These are phyloP conservation scores for Pteropus alecto DNA, from an alignment of 2,113 vertebrate genomes.

Conservation along the genomic window DNA sequence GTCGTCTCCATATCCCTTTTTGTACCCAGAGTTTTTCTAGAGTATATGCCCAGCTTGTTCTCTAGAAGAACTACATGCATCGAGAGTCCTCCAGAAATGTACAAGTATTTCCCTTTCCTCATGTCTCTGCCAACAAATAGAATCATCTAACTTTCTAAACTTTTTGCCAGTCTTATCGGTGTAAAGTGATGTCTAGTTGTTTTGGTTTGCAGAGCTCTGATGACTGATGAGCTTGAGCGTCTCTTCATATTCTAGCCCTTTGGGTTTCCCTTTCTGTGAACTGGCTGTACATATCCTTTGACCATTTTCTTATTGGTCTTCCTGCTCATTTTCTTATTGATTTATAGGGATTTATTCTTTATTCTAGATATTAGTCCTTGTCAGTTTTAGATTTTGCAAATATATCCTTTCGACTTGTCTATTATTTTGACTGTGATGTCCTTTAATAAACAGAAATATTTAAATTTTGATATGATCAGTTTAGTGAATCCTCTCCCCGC, in stretches of 20 bases:
- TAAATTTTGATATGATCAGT: background rate
- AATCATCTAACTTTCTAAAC: background rate
- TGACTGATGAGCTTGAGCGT: background rate
- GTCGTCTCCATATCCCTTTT: background rate
- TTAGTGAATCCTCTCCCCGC: background rate
- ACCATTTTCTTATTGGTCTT: background rate
- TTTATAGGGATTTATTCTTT: background rate
- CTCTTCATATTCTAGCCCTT: background rate
- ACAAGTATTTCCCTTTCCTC: background rate
- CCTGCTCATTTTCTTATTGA: background rate
- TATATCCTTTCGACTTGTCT: background rate
- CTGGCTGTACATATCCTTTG: background rate
- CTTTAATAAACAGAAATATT: background rate
- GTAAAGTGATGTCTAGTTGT: background rate
- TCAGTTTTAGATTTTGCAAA: background rate
- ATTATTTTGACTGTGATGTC: background rate
- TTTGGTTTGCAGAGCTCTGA: background rate
- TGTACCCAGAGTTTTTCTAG: background rate
- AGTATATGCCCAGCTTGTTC: background rate
- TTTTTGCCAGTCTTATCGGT: background rate
- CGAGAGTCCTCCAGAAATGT: background rate
- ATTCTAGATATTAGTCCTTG: background rate
- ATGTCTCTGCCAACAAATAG: background rate
- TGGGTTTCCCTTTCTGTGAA: background rate
- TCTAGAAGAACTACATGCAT: background rate